Evolutionary conservation across 2,113 vertebrate species (phyloP).

Genomic region (Choloepus hoffmanni): DNA sequence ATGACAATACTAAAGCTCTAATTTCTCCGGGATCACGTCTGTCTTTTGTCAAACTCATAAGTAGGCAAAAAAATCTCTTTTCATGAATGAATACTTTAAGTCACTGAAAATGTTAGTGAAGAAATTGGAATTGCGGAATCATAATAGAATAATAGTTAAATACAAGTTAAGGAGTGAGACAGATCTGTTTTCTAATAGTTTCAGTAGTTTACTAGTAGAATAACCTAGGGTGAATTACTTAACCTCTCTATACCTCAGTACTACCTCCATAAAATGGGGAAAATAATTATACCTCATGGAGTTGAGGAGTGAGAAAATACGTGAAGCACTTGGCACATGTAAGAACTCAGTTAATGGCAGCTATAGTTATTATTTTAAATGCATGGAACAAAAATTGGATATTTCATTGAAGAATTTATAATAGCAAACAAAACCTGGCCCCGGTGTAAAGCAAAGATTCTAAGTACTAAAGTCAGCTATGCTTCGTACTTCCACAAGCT

Average conservation of each 20-base stretch:
- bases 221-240: background rate
- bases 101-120: slow-evolving; percentile 2
- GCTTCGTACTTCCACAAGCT: background rate
- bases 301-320: background rate
- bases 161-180: background rate
- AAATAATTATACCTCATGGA: background rate
- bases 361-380: background rate
- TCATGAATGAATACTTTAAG: background rate
- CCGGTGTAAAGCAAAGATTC: background rate
- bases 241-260: background rate
- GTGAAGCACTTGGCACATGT: background rate
- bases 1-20: background rate
- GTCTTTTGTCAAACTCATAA: background rate
- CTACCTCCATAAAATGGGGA: background rate
- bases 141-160: background rate
- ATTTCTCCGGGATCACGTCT: background rate
- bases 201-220: background rate
- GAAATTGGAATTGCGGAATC: background rate
- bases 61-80: background rate
- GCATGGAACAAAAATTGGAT: background rate
- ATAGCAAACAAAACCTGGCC: background rate
- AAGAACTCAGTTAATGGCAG: background rate
- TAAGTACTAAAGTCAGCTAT: background rate
- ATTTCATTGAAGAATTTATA: background rate
- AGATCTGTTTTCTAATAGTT: background rate